Conservation (phyloP, 92 coral and sea anemone genomes). For the Pocillopora grandis region DNA sequence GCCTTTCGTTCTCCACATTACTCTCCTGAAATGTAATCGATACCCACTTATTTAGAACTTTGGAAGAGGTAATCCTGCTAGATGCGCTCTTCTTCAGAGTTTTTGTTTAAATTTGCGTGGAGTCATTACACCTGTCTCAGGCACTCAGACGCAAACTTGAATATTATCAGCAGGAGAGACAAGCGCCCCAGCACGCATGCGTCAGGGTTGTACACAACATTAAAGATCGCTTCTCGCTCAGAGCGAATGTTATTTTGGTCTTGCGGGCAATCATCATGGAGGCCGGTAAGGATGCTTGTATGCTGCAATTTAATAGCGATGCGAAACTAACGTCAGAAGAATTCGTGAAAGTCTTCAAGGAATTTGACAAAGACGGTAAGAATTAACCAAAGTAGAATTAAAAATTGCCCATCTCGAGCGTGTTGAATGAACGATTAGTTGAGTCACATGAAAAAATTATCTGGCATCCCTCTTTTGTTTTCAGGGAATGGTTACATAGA, state of each 20-base stretch:
- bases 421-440: neutral
- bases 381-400: neutral
- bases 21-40: neutral
- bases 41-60: neutral
- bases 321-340: conserved; percentile 54
- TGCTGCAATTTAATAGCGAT: conserved; percentile 50
- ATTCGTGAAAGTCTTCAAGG: conserved; percentile 60
- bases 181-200: conserved; percentile 29
- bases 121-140: conserved; percentile 23
- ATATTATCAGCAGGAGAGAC: conserved; percentile 10
- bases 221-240: conserved; percentile 18
- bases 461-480: neutral
- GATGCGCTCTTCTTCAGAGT: neutral
- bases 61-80: neutral
- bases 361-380: conserved; percentile 66
- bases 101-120: conserved; percentile 3
- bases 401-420: neutral
- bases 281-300: conserved; percentile 23
- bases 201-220: neutral
- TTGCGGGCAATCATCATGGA: conserved; percentile 39
- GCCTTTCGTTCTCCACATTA: neutral
- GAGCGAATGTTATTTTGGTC: conserved; percentile 31
- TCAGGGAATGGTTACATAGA: conserved; percentile 59
- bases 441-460: neutral
- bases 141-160: conserved; percentile 26